Percentiles rank a stretch among this genome's conserved stretches.
Conservation (phyloP, 1,140 invertebrate species). For the Ceratitis capitata region DNA sequence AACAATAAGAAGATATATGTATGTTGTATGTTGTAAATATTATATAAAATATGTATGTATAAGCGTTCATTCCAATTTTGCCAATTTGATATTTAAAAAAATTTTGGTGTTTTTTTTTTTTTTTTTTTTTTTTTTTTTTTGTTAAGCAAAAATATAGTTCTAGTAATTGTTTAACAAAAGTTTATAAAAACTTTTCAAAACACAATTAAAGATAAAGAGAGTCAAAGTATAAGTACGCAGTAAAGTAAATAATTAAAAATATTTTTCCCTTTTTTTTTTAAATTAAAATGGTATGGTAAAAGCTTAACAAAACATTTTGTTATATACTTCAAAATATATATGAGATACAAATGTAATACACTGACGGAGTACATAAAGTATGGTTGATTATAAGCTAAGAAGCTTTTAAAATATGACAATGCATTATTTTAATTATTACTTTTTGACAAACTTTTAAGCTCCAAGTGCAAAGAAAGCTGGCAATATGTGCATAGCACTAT, state of each 20-base stretch:
- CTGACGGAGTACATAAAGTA: not conserved
- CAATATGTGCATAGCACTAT: not conserved
- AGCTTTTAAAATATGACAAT: not conserved
- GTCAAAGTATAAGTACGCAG: not conserved
- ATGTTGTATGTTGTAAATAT: no score
- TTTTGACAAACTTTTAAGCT: not conserved
- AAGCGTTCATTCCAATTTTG: constrained; percentile 36
- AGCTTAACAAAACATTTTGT: not conserved
- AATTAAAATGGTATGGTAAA: not conserved
- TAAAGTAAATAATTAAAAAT: not conserved
- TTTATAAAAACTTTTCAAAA: not conserved
- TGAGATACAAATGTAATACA: not conserved
- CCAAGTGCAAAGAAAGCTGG: not conserved
- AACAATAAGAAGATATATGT: constrained; percentile 43
- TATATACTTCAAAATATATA: not conserved
- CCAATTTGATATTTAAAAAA: no score
- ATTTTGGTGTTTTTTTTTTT: not conserved
- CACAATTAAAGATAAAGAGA: not conserved
- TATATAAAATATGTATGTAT: no score
- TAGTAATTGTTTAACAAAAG: constrained; percentile 46
- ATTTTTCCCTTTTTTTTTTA: no score
- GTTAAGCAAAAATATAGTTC: constrained; percentile 29
- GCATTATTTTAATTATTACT: not conserved
- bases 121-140: not conserved
- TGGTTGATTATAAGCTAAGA: not conserved